Evolutionary conservation across 2,888 invertebrate species (phyloP).

Genomic region (Asteroscopus sphinx): DNA sequence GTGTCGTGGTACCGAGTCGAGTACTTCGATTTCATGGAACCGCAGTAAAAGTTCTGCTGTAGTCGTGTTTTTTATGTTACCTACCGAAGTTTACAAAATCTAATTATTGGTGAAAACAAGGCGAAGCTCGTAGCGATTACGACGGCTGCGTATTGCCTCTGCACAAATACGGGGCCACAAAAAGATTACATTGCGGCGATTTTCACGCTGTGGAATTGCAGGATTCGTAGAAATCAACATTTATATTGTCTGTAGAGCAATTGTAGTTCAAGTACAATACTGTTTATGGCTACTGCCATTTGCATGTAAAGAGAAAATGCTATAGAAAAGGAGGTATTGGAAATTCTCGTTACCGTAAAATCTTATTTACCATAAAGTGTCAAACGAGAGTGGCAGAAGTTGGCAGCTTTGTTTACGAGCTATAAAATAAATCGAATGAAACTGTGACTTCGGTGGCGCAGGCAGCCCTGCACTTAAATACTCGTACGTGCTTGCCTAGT

Average conservation of each 20-base stretch:
- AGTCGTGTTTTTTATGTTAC: slow-evolving; percentile 55
- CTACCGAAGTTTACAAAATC: slow-evolving; percentile 57
- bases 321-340: slow-evolving; percentile 73
- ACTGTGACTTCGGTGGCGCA: slow-evolving; percentile 68
- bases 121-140: slow-evolving; percentile 47
- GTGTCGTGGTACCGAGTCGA: slow-evolving; percentile 67
- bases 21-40: slow-evolving; percentile 64
- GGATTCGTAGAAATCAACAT: slow-evolving; percentile 63
- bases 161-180: slow-evolving; percentile 28
- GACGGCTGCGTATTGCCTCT: slow-evolving; percentile 33
- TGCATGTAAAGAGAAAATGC: slow-evolving; percentile 78
- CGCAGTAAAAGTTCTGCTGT: slow-evolving; percentile 64
- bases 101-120: slow-evolving; percentile 56
- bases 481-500: slow-evolving; percentile 31
- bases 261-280: slow-evolving; percentile 66
- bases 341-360: slow-evolving; percentile 79
- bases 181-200: slow-evolving; percentile 47
- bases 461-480: slow-evolving; percentile 43
- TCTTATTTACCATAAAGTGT: slow-evolving; percentile 86
- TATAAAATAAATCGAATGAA: slow-evolving; percentile 87
- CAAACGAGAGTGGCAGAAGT: slow-evolving; percentile 81
- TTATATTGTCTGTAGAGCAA: slow-evolving; percentile 66
- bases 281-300: slow-evolving; percentile 73
- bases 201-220: slow-evolving; percentile 51
- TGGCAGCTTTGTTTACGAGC: slow-evolving; percentile 84